These are phyloP conservation scores for Tamandua tetradactyla DNA, from an alignment of 2,797 vertebrate genomes.

Conservation along the genomic window DNA sequence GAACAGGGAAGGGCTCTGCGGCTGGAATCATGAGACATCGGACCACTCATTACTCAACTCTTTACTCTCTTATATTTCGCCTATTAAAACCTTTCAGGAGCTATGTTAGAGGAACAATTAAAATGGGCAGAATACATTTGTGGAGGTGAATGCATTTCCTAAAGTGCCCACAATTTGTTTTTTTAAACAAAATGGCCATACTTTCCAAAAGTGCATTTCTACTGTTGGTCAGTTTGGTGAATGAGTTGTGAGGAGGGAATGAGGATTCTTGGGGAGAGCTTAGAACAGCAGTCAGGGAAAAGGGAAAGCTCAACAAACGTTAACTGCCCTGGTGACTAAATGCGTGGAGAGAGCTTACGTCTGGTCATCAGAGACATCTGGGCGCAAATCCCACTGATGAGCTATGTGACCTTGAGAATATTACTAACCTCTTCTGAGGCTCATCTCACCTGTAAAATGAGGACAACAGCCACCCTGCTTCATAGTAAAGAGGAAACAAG, in stretches of 20 bases:
- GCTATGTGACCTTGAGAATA: not conserved
- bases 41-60: too few species aligned
- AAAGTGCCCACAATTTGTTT: not conserved
- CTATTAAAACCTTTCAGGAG: too few species aligned
- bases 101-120: not conserved
- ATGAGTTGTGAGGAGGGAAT: not conserved
- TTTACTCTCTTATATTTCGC: too few species aligned
- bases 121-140: not conserved
- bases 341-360: not conserved
- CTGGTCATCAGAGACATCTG: not conserved
- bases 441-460: not conserved
- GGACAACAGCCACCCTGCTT: not conserved
- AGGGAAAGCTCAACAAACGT: too few species aligned
- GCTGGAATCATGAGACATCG: too few species aligned
- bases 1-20: too few species aligned
- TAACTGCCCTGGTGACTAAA: not conserved
- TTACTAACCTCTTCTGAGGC: not conserved
- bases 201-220: not conserved
- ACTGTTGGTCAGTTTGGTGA: not conserved
- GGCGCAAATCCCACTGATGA: not conserved
- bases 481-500: not conserved
- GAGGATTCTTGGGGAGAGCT: not conserved
- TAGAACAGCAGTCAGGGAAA: not conserved
- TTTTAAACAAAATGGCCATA: not conserved
- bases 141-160: not conserved